Conservation (phyloP, 2,888 invertebrate genomes). For the Perizoma affinitatum region DNA sequence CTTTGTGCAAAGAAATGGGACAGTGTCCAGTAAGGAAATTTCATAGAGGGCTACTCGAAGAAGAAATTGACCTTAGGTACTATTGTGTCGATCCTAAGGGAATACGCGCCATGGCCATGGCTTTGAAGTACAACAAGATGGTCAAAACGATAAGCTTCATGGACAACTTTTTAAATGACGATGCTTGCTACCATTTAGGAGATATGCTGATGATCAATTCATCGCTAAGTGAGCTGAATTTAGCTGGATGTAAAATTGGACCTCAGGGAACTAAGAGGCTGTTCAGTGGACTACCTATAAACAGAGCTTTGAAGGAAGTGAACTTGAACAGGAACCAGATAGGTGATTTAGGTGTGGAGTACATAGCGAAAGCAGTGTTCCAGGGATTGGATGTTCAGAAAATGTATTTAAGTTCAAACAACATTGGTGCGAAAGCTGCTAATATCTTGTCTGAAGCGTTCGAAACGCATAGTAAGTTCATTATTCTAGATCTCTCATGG, state of each 20-base stretch:
- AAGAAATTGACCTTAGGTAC: slow-evolving; percentile 61
- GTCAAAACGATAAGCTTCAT: slow-evolving; percentile 60
- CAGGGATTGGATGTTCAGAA: slow-evolving; percentile 51
- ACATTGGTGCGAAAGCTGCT: slow-evolving; percentile 53
- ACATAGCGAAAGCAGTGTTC: slow-evolving; percentile 31
- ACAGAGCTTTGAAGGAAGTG: slow-evolving; percentile 27
- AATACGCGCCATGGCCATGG: slow-evolving; percentile 62
- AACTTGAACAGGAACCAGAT: slow-evolving; percentile 32
- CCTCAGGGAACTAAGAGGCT: slow-evolving; percentile 21
- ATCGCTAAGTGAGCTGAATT: slow-evolving; percentile 54
- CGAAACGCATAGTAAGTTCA: slow-evolving; percentile 56
- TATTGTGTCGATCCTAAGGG: slow-evolving; percentile 64
- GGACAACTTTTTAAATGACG: slow-evolving; percentile 62
- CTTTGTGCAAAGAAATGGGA: slow-evolving; percentile 61
- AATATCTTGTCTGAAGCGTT: slow-evolving; percentile 52
- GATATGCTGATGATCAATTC: slow-evolving; percentile 59
- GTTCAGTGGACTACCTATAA: slow-evolving; percentile 21
- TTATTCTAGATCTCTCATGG: slow-evolving; percentile 63
- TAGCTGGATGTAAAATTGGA: slow-evolving; percentile 61
- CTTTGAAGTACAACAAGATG: slow-evolving; percentile 56
- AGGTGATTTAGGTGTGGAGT: slow-evolving; percentile 27
- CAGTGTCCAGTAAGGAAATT: slow-evolving; percentile 57
- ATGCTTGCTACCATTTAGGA: slow-evolving; percentile 67
- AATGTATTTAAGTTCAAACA: slow-evolving; percentile 59
- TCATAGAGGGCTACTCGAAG: slow-evolving; percentile 50